Conservation (phyloP, 2,888 invertebrate species). For the Arrhopalites spinosus region DNA sequence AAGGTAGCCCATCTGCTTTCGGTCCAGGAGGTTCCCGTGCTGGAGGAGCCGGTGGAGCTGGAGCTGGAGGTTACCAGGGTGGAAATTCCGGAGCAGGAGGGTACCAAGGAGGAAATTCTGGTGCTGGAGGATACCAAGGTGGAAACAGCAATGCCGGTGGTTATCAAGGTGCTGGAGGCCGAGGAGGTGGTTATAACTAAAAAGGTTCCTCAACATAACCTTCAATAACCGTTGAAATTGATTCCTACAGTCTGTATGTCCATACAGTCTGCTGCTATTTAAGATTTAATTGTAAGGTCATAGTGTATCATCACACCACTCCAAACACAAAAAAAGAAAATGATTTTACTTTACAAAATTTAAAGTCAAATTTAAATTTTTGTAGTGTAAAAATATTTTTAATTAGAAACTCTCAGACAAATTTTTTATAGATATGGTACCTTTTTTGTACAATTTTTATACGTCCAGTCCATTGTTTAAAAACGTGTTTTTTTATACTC, state of each 20-base stretch:
- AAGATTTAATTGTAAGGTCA: background rate
- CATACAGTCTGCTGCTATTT: background rate
- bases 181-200: slow-evolving; percentile 5
- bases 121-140: slow-evolving; percentile 5
- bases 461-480: background rate
- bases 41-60: slow-evolving; percentile 1
- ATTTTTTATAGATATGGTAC: no score
- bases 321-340: background rate
- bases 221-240: background rate
- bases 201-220: background rate
- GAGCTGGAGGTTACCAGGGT: background rate
- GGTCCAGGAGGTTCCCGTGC: background rate
- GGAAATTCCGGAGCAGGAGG: background rate
- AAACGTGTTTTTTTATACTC: background rate
- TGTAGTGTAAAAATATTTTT: no score
- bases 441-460: no score
- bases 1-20: no score
- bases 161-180: no score
- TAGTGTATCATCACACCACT: background rate
- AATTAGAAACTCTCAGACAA: no score
- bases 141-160: background rate
- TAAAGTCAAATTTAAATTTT: no score
- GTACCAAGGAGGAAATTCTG: background rate
- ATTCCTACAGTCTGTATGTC: background rate
- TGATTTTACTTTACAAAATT: background rate